Base-by-base conservation (phyloP, 2,797 vertebrate species). In the Neosilurus mollespiculum region DNA sequence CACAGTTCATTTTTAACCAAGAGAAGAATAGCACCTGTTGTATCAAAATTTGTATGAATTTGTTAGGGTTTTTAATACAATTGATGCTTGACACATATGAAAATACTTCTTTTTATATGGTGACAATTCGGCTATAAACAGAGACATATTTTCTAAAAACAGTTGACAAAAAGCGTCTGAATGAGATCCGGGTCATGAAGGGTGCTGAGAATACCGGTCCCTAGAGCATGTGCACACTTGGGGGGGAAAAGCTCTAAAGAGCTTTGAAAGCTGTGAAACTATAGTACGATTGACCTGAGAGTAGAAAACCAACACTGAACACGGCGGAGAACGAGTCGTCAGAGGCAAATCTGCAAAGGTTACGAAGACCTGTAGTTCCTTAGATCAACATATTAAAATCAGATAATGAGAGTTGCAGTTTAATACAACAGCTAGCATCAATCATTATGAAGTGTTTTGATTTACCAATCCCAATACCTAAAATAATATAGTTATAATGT, bases 241-340 rank as follows among this genome's bases (percentile, higher is more conserved):
- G 22, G 18, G 54, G 24, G 20, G n/a, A 30, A 51, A 54, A 66
- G 20, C n/a, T 78, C 26, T 22, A 49, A 43, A 66, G n/a, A 51
- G 30, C 30, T 78, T 26, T 26, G 11, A 4, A 78, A 53, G 83
- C 34, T 20, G 72, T 72, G 78, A 81, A 81, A 85, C 77, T 85
- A 79, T 43, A 43, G 43, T 43, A 43, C 49, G 79, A 85, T 72
- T 87, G 85, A 88, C 89, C 89, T 89, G 89, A 90, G 89, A 83
- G 82, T 81, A 82, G 81, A 78, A 77, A 87, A 83, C 78, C 70
- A 77, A 85, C 80, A 85, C 84, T 64, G 67, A 73, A 87, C 76
- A 81, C 78, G 83, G 81, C 16, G 56, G 80, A 81, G 78, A 83
- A 81, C 66, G 69, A 81, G 79, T 76, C 67, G 54, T 77, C 69